Evolutionary conservation across 2,888 invertebrate genomes (phyloP).

Genomic region (Hypselothyrea guttata): DNA sequence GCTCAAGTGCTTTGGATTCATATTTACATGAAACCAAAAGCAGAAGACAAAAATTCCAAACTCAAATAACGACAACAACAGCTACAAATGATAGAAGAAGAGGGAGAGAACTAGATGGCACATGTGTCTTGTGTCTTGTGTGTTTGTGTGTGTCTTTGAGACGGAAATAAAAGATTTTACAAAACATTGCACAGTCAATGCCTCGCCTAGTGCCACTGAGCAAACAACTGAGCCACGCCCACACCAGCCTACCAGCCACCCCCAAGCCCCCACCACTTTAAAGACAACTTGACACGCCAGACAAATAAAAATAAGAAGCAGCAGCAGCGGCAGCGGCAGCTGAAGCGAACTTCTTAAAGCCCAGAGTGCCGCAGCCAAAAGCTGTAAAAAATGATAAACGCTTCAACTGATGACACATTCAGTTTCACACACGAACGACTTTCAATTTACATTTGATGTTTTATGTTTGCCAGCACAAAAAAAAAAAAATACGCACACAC

Average conservation of each 20-base stretch:
- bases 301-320: conserved; percentile 49
- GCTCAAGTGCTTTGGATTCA: conserved; percentile 62
- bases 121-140: conserved; percentile 11
- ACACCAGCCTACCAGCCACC: conserved; percentile 1
- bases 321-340: neutral
- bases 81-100: neutral
- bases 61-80: conserved; percentile 36
- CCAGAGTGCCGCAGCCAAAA: conserved; percentile 36
- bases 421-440: conserved; percentile 80
- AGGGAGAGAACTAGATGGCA: neutral
- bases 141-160: conserved; percentile 20
- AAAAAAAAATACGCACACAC: conserved; percentile 19
- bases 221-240: conserved; percentile 62
- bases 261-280: conserved; percentile 37
- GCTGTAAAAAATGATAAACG: conserved; percentile 78
- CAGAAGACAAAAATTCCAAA: conserved; percentile 27
- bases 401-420: conserved; percentile 78
- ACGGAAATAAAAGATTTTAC: conserved; percentile 73
- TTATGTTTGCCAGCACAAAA: conserved; percentile 68
- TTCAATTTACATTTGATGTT: conserved; percentile 79
- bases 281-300: conserved; percentile 69
- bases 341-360: conserved; percentile 59
- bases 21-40: conserved; percentile 49
- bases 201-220: conserved; percentile 24
- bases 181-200: conserved; percentile 67